Evolutionary conservation across 2,113 vertebrate species (phyloP).

Genomic region (Calonectris borealis): DNA sequence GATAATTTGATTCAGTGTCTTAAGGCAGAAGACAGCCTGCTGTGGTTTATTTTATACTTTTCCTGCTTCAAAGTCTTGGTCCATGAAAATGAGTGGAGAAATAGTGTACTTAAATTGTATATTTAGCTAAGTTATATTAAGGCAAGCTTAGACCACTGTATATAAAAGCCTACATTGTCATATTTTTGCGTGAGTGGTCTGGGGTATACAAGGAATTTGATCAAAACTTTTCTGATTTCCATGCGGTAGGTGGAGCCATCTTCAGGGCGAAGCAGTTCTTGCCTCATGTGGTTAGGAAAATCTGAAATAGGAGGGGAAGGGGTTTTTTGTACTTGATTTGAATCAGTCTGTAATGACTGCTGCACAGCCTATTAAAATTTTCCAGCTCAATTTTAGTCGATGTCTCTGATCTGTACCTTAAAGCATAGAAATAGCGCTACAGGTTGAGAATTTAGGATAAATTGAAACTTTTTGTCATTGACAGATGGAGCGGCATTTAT

Average conservation of each 20-base stretch:
- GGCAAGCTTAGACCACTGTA: neutral
- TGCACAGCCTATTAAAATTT: neutral
- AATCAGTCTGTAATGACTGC: neutral
- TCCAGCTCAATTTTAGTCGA: neutral
- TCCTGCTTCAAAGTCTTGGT: neutral
- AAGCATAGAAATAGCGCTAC: neutral
- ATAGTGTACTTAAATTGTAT: neutral
- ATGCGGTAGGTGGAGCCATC: neutral
- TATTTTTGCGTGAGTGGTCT: neutral
- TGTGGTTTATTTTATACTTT: neutral
- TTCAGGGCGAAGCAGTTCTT: neutral
- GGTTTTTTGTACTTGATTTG: neutral
- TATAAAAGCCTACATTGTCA: neutral
- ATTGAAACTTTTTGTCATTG: neutral
- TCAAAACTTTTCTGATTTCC: neutral
- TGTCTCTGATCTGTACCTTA: neutral
- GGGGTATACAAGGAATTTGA: neutral
- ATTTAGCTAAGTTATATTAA: neutral
- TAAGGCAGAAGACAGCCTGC: neutral
- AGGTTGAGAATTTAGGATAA: neutral
- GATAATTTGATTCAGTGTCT: neutral
- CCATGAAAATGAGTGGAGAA: neutral
- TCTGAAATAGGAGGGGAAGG: neutral
- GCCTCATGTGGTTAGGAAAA: neutral
- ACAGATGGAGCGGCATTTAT: neutral